Percentiles rank a stretch among this genome's conserved stretches.
These are phyloP conservation scores for Lamellibrachia columna DNA, from an alignment of 2,888 invertebrate genomes.

Conservation along the genomic window DNA sequence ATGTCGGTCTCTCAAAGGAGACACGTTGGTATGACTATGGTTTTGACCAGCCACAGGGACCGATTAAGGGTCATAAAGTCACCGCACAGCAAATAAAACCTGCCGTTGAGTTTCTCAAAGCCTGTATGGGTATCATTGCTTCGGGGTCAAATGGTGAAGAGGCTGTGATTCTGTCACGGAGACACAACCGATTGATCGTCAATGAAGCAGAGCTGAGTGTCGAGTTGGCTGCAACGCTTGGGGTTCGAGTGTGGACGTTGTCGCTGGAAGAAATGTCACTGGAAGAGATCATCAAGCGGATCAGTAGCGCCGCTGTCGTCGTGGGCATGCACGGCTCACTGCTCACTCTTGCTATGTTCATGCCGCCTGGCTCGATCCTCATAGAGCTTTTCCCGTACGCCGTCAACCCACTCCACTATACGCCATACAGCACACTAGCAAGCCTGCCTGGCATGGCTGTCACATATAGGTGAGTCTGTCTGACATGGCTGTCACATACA, in stretches of 20 bases:
- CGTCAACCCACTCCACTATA: constrained; percentile 65
- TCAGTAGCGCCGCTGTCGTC: constrained; percentile 53
- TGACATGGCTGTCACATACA: no score
- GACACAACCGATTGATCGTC: constrained; percentile 65
- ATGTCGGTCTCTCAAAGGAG: constrained; percentile 63
- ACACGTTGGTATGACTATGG: constrained; percentile 70
- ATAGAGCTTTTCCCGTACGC: constrained; percentile 70
- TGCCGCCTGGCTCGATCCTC: constrained; percentile 61
- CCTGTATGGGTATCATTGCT: not conserved
- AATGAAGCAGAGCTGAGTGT: constrained; percentile 65
- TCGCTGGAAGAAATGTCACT: constrained; percentile 54
- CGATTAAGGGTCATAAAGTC: constrained; percentile 49
- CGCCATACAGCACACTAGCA: constrained; percentile 66
- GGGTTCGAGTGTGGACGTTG: constrained; percentile 52
- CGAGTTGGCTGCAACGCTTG: constrained; percentile 47
- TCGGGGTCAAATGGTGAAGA: constrained; percentile 19
- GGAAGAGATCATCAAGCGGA: constrained; percentile 51
- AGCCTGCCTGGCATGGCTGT: constrained; percentile 58
- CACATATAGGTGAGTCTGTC: constrained; percentile 51
- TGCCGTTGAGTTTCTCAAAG: constrained; percentile 34
- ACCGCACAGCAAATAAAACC: constrained; percentile 41
- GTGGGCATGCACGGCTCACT: constrained; percentile 68
- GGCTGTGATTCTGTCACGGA: constrained; percentile 58
- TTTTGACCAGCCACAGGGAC: constrained; percentile 66
- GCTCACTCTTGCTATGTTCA: constrained; percentile 65